phyloP scores from a whole-genome alignment of 2,888 invertebrate species.

The Mythimna loreyi region DNA sequence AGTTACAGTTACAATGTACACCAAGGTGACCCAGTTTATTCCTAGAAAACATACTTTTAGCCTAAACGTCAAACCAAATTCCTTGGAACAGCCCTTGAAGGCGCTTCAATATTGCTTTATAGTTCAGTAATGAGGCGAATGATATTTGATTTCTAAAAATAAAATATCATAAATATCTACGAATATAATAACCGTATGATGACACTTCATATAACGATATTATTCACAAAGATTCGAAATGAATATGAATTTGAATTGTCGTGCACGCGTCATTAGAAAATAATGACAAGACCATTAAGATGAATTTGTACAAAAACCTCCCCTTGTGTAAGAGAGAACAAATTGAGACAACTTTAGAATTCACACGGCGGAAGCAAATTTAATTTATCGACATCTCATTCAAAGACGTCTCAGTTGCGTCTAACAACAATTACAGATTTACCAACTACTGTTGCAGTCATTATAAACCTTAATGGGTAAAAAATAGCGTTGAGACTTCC shows the following conservation, averaged over 20 bases:
- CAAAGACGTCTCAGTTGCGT: constrained; percentile 84
- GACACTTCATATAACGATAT: constrained; percentile 34
- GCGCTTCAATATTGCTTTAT: constrained; percentile 6
- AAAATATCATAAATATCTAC: constrained; percentile 13
- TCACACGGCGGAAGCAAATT: constrained; percentile 89
- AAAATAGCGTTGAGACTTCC: constrained; percentile 63
- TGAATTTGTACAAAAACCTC: constrained; percentile 67
- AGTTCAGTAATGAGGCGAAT: constrained; percentile 10
- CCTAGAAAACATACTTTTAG: not conserved
- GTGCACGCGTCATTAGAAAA: constrained; percentile 77
- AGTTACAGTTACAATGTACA: not conserved
- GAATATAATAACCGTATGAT: constrained; percentile 8
- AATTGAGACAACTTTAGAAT: constrained; percentile 88
- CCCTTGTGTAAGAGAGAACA: constrained; percentile 83
- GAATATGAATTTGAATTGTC: constrained; percentile 60
- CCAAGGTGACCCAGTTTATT: not conserved
- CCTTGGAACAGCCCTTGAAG: not conserved
- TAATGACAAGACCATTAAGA: constrained; percentile 74
- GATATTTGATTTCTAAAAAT: constrained; percentile 22
- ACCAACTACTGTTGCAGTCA: constrained; percentile 64
- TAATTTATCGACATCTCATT: constrained; percentile 90
- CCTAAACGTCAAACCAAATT: not conserved
- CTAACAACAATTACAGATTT: constrained; percentile 84
- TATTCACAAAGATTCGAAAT: constrained; percentile 31
- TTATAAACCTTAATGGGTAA: constrained; percentile 52